Conservation (phyloP, 2,888 invertebrate genomes). For the Mesodorylaimus sp. region DNA sequence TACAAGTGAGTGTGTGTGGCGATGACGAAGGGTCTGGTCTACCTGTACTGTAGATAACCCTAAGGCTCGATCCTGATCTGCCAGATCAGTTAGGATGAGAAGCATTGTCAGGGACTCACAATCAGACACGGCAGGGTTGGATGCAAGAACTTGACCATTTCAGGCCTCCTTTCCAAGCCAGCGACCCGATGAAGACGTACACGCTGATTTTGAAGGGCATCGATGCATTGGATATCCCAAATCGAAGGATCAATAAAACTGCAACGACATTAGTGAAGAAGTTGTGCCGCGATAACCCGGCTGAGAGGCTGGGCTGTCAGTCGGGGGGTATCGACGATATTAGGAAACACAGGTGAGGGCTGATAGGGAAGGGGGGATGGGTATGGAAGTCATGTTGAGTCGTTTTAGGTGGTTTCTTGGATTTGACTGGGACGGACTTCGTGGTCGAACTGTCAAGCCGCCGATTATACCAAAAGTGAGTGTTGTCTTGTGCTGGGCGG, state of each 20-base stretch:
- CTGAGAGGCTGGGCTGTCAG: constrained; percentile 71
- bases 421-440: constrained; percentile 68
- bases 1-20: too few species aligned
- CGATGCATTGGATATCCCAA: constrained; percentile 62
- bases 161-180: constrained; percentile 68
- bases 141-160: too few species aligned
- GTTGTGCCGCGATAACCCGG: constrained; percentile 61
- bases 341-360: constrained; percentile 52
- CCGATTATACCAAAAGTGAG: constrained; percentile 50
- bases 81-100: too few species aligned
- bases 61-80: too few species aligned
- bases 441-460: constrained; percentile 47
- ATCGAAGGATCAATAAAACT: constrained; percentile 51
- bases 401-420: constrained; percentile 74
- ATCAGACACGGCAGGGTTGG: too few species aligned
- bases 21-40: too few species aligned
- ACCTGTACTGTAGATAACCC: background rate
- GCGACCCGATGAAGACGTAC: constrained; percentile 82
- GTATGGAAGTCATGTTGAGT: too few species aligned
- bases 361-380: background rate
- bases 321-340: constrained; percentile 67
- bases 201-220: constrained; percentile 77
- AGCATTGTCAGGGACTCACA: too few species aligned
- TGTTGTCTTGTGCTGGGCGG: background rate
- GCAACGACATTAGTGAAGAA: constrained; percentile 65